Evolutionary conservation across 2,888 invertebrate genomes (phyloP).

Genomic region (Eristalinus aeneus): DNA sequence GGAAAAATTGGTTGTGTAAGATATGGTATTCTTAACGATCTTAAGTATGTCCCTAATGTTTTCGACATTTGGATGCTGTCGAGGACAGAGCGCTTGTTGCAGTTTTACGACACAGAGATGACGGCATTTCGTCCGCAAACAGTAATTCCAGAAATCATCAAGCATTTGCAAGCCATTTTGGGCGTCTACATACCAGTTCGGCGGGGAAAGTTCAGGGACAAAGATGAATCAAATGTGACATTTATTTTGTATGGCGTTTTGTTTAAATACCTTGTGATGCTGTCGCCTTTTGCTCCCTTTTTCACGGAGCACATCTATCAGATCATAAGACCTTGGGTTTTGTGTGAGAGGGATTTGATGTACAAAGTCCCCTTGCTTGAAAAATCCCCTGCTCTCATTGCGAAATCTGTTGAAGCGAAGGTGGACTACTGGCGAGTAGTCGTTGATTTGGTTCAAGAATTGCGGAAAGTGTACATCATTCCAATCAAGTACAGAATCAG

Average conservation of each 20-base stretch:
- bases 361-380: background rate
- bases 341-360: conserved; percentile 80
- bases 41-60: conserved; percentile 78
- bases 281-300: conserved; percentile 98
- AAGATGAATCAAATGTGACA: background rate
- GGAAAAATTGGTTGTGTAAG: conserved; percentile 84
- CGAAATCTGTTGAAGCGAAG: conserved; percentile 90
- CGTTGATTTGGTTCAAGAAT: conserved; percentile 93
- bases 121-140: conserved; percentile 86
- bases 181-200: conserved; percentile 93
- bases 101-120: conserved; percentile 94
- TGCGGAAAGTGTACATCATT: conserved; percentile 93
- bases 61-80: conserved; percentile 98
- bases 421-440: conserved; percentile 94
- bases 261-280: conserved; percentile 82
- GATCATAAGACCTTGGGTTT: conserved; percentile 69
- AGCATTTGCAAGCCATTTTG: conserved; percentile 90
- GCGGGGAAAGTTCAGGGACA: conserved; percentile 91
- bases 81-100: conserved; percentile 93
- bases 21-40: conserved; percentile 76
- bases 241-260: conserved; percentile 16
- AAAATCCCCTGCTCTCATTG: conserved; percentile 81
- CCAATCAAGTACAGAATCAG: conserved; percentile 97
- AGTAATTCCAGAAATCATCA: conserved; percentile 93
- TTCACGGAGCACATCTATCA: conserved; percentile 96